Conservation (phyloP, 1,140 invertebrate genomes). For the Hermetia illucens region DNA sequence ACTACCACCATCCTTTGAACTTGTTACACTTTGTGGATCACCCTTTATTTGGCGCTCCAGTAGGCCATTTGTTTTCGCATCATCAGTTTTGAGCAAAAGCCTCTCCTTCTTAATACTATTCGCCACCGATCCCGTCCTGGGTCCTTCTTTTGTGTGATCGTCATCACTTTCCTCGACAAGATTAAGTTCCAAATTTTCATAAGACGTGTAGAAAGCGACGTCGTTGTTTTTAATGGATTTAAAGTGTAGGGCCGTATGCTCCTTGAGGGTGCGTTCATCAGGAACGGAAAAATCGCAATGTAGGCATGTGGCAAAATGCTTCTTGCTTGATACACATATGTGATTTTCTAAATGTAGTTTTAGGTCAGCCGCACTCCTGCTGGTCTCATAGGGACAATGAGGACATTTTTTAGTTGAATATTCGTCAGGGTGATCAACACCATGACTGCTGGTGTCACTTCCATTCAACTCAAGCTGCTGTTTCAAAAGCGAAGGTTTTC, state of each 20-base stretch:
- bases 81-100: background rate
- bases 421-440: slow-evolving; percentile 1
- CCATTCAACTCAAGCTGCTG: slow-evolving; percentile 4
- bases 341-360: slow-evolving; percentile 44
- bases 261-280: slow-evolving; percentile 15
- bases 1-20: background rate
- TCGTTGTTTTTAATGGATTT: slow-evolving; percentile 20
- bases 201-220: slow-evolving; percentile 23
- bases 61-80: background rate
- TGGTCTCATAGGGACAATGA: slow-evolving; percentile 35
- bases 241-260: slow-evolving; percentile 25
- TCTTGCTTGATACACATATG: slow-evolving; percentile 50
- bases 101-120: background rate
- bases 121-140: too few relatives aligned
- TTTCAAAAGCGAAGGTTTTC: slow-evolving; percentile 13
- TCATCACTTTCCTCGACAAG: slow-evolving; percentile 11
- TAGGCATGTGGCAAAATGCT: slow-evolving; percentile 57
- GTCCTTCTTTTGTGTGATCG: background rate
- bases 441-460: slow-evolving; percentile 13
- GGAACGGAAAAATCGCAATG: slow-evolving; percentile 66
- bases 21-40: too few relatives aligned
- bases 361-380: slow-evolving; percentile 11
- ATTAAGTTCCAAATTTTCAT: slow-evolving; percentile 26
- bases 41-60: background rate
- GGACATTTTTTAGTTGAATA: slow-evolving; percentile 45